Conservation (phyloP, 2,797 vertebrate species). For the Characodon lateralis region DNA sequence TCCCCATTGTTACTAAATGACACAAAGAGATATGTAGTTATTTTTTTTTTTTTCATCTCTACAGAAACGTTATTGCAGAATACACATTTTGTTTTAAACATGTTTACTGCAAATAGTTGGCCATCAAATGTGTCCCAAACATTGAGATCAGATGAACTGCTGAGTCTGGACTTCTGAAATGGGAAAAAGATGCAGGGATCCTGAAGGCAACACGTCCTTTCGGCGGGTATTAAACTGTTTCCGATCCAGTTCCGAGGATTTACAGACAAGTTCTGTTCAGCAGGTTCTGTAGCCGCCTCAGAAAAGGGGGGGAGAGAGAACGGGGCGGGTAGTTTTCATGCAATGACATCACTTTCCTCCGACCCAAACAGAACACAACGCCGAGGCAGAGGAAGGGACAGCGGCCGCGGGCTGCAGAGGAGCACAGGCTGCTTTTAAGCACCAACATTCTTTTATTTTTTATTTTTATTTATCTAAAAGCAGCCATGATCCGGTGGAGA, state of each 20-base stretch:
- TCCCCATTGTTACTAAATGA: not conserved
- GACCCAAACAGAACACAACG: slow-evolving; percentile 68
- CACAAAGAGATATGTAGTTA: not conserved
- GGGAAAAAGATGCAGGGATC: no score
- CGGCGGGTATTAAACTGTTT: no score
- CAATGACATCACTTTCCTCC: slow-evolving; percentile 85
- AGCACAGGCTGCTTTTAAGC: not conserved
- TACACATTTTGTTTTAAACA: not conserved
- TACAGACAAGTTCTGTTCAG: not conserved
- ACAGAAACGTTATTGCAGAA: not conserved
- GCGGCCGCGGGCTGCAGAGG: slow-evolving; percentile 38
- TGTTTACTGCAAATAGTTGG: not conserved
- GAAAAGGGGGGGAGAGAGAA: slow-evolving; percentile 6
- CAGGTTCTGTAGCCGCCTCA: not conserved
- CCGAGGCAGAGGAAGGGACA: slow-evolving; percentile 44
- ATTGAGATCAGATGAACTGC: no score
- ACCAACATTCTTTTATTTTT: not conserved
- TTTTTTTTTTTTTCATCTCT: not conserved
- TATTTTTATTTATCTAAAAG: not conserved
- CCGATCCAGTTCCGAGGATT: not conserved
- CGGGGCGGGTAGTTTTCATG: slow-evolving; percentile 74
- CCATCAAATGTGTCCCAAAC: no score
- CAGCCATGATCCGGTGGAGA: slow-evolving; percentile 1
- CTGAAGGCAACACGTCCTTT: no score
- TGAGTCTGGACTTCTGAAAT: no score